A percentile compares a stretch with the other conserved stretches of the same genome.
These are phyloP conservation scores for Oryzias javanicus DNA, from an alignment of 2,113 vertebrate genomes.

Conservation along the genomic window DNA sequence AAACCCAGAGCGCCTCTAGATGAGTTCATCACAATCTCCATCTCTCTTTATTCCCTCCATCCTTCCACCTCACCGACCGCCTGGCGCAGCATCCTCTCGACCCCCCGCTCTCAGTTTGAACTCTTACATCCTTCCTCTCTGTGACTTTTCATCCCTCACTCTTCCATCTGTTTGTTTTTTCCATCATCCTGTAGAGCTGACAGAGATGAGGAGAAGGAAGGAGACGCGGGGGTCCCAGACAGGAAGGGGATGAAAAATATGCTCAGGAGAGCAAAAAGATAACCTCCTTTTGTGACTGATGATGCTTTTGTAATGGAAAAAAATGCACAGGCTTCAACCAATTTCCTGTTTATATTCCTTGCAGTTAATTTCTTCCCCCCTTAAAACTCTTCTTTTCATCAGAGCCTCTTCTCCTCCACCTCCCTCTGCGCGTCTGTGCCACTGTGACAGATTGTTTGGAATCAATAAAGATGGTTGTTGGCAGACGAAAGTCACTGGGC, in stretches of 20 bases:
- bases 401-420: slow-evolving; percentile 9
- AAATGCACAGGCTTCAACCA: slow-evolving; percentile 34
- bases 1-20: slow-evolving; percentile 70
- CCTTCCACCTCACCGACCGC: slow-evolving; percentile 49
- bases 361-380: slow-evolving; percentile 37
- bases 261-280: slow-evolving; percentile 36
- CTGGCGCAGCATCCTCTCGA: slow-evolving; percentile 30
- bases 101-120: slow-evolving; percentile 60
- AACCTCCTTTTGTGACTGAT: slow-evolving; percentile 51
- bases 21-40: slow-evolving; percentile 73
- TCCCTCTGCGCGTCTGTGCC: slow-evolving; percentile 12
- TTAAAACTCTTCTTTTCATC: slow-evolving; percentile 6
- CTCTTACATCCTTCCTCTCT: slow-evolving; percentile 54
- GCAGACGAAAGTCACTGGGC: slow-evolving; percentile 61
- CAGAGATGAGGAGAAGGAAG: slow-evolving; percentile 26
- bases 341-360: slow-evolving; percentile 63
- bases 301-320: slow-evolving; percentile 35
- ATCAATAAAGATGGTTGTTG: slow-evolving; percentile 69
- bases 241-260: slow-evolving; percentile 49
- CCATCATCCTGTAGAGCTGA: slow-evolving; percentile 48
- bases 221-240: slow-evolving; percentile 35
- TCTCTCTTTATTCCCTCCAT: slow-evolving; percentile 36
- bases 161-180: slow-evolving; percentile 68
- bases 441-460: slow-evolving; percentile 54
- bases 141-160: slow-evolving; percentile 42